A percentile compares a stretch with the other conserved stretches of the same genome.
These are phyloP conservation scores for Ochropacha duplaris DNA, from an alignment of 2,888 invertebrate genomes.

Conservation along the genomic window DNA sequence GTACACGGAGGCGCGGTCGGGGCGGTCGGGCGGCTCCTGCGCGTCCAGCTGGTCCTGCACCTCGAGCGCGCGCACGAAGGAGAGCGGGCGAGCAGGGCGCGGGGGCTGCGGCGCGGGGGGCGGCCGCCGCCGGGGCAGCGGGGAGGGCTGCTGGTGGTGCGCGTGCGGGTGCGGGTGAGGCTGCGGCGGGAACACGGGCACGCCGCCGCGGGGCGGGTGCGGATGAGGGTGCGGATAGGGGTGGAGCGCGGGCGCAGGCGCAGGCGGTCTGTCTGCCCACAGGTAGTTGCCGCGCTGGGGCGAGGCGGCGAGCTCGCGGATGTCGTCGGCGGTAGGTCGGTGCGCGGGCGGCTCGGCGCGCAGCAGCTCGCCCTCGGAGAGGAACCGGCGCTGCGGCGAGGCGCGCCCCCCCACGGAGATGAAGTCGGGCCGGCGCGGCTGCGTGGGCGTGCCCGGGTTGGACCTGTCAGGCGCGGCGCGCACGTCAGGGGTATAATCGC, in stretches of 20 bases:
- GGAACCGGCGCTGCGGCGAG: conserved; percentile 89
- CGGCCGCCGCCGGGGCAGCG: conserved; percentile 60
- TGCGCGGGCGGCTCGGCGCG: conserved; percentile 89
- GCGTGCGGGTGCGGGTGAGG: conserved; percentile 45
- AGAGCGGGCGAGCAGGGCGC: conserved; percentile 88
- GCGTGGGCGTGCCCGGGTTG: conserved; percentile 95
- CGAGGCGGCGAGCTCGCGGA: conserved; percentile 93
- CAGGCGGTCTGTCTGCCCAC: conserved; percentile 83
- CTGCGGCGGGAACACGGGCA: conserved; percentile 67
- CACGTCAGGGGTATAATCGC: conserved; percentile 81
- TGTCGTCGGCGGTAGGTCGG: conserved; percentile 85
- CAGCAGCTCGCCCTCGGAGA: conserved; percentile 92
- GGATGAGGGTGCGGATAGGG: conserved; percentile 49
- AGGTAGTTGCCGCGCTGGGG: conserved; percentile 87
- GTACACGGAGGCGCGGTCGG: conserved; percentile 93
- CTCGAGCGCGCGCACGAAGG: conserved; percentile 94
- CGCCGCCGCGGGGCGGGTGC: conserved; percentile 57
- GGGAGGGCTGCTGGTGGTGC: conserved; percentile 44
- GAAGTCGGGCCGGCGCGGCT: conserved; percentile 94
- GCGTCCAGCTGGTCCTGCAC: conserved; percentile 95
- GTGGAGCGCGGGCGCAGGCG: conserved; percentile 54
- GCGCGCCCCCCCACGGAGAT: conserved; percentile 87
- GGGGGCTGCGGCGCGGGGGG: conserved; percentile 83
- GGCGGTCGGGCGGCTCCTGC: conserved; percentile 79
- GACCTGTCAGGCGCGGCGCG: conserved; percentile 87